phyloP scores from a whole-genome alignment of 2,888 invertebrate genomes.

The Andrena chrysosceles region DNA sequence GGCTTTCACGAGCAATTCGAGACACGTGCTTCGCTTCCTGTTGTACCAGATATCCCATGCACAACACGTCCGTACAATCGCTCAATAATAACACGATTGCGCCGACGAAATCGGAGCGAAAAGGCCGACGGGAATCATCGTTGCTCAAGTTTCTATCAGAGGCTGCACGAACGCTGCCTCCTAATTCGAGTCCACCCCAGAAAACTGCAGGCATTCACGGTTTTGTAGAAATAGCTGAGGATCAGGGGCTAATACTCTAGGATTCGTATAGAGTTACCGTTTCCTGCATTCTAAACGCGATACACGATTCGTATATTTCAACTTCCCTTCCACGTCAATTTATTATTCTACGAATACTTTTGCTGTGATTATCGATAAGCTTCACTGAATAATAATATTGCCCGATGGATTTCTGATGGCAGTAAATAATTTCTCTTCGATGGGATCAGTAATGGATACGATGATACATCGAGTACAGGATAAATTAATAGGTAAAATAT shows the following conservation, averaged over 20 bases:
- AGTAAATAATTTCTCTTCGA: too few species aligned
- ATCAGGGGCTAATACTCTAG: too few species aligned
- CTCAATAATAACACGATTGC: conserved; percentile 57
- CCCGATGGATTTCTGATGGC: too few species aligned
- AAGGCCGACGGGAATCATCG: conserved; percentile 14
- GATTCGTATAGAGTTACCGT: too few species aligned
- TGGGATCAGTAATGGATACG: too few species aligned
- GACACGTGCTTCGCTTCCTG: conserved; percentile 58
- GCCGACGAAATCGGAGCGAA: conserved; percentile 33
- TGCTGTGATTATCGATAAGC: not conserved
- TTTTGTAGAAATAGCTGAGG: too few species aligned
- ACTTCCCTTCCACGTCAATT: not conserved
- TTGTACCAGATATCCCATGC: conserved; percentile 50
- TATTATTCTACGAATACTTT: not conserved
- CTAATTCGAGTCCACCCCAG: not conserved
- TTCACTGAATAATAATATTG: not conserved
- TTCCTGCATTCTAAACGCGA: too few species aligned
- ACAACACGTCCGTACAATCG: conserved; percentile 49
- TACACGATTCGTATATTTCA: not conserved
- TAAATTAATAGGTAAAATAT: too few species aligned
- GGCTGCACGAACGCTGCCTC: not conserved
- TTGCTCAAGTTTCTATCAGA: conserved; percentile 11
- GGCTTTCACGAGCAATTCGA: conserved; percentile 57
- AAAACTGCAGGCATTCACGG: not conserved
- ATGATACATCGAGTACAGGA: too few species aligned